Base-by-base conservation (phyloP, 2,888 invertebrate genomes). In the Tridacna crocea region DNA sequence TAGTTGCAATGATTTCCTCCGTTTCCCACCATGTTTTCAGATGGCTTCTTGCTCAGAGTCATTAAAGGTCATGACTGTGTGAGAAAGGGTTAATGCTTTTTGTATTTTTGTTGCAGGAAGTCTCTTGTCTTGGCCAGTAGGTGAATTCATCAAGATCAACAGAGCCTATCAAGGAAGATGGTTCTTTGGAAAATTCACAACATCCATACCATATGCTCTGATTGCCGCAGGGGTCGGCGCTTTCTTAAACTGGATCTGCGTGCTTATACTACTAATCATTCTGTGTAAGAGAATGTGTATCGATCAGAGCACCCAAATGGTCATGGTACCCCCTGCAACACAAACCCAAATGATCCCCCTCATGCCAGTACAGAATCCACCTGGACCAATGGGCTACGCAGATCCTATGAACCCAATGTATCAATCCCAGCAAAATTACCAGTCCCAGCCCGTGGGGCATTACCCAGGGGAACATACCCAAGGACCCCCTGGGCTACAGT, bases 311-410 rank as follows among this genome's bases (percentile, higher is more conserved):
- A 10, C 15, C n/a, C 68, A 68, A n/a, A 24, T 12, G 68, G 47
- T 46, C n/a, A 27, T 68, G 27, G 27, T 68, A 19, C 68, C 24
- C 27, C 68, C 68, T 0, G 47, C n/a, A 19, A 68, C 46, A n/a
- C 68, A 68, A 47, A 47, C 68, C 17, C 73, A 73, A 46, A 73
- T 73, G 73, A 58, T 58, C 27, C 73, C 73, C 17, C 46, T 73
- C 12, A 73, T 73, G 73, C 73, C 58, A 1, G 55, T 73, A 55
- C 73, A 73, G 2, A 60, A 60, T 17, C 27, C n/a, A 27, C 22
- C 11, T 13, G 26, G 27, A 19, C 73, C 26, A 36, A 55, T 19
- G 22, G 72, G 72, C 6, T 51, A 55, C 27, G 73, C 73, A 2
- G 58, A 55, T 13, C 60, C 73, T n/a, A 47, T 60, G 22, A 55